Base-by-base conservation (phyloP, 2,797 vertebrate species). In the Onychomys torridus region DNA sequence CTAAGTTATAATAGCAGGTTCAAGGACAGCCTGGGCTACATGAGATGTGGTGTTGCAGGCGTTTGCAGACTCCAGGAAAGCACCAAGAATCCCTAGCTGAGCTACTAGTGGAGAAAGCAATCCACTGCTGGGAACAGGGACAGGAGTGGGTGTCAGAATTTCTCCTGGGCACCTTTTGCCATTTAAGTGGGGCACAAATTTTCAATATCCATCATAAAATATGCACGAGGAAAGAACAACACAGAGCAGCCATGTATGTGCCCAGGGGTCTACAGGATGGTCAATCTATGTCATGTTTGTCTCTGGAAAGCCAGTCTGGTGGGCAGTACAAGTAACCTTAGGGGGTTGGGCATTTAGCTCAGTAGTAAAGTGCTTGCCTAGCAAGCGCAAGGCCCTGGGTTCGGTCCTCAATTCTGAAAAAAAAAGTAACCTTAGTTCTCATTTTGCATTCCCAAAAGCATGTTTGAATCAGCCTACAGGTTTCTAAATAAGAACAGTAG, bases 401-500 rank as follows among this genome's bases (percentile, higher is more conserved):
- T 46, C 8, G 46, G 46, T 46, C 46, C 46, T 46, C 46, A 46
- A 7, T 7, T 46, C 46, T 46, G 46, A 46, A 46, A 46, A 46
- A 46, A 46, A 46, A 46, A 0, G 52, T 46, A 49, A 59, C 67
- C 76, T 96, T 86, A 40, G 75, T 90, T 81, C 59, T 90, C 89
- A 69, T 43, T 91, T 34, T 73, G 16, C 49, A 14, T 69, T 81
- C 67, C 87, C 92, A 55, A 67, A 34, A 76, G 49, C 57, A 19
- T 14, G 86, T 77, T 94, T 75, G 25, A 83, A 87, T 34, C 57
- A 32, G 57, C 73, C 79, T 78, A 73, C 13, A 0, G 13, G 34
- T 43, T 46, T 91, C 93, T 95, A 96, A 94, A 91, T 91, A 73
- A 90, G 71, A 92, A 88, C 89, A 95, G 83, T 19, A 93, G 78